Evolutionary conservation across 2,797 vertebrate genomes (phyloP).

Genomic region (Sebastes diaconus): DNA sequence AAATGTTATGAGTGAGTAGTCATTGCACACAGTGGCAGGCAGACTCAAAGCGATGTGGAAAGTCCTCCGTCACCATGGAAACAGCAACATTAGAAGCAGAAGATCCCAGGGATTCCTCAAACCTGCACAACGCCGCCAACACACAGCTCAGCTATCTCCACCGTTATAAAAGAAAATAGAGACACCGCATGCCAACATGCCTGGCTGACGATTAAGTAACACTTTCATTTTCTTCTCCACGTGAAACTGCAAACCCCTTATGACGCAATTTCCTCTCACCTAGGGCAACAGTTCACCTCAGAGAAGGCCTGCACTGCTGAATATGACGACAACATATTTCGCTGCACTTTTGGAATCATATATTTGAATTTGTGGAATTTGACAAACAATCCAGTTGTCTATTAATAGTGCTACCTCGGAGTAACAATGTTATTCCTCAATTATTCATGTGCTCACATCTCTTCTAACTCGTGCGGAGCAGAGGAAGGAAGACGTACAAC

Average conservation of each 20-base stretch:
- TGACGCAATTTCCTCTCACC: slow-evolving; percentile 6
- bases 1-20: slow-evolving; percentile 34
- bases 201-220: slow-evolving; percentile 29
- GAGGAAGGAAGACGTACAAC: not conserved
- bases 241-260: slow-evolving; percentile 4
- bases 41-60: slow-evolving; percentile 55
- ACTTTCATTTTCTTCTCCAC: slow-evolving; percentile 4
- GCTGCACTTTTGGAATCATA: not conserved
- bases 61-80: slow-evolving; percentile 73
- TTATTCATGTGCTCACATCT: not conserved
- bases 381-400: not conserved
- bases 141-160: slow-evolving; percentile 12
- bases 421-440: not conserved
- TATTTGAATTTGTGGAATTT: not conserved
- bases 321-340: not conserved
- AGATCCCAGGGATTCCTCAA: slow-evolving; percentile 75
- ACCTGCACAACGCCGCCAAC: slow-evolving; percentile 38
- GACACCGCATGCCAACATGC: slow-evolving; percentile 18
- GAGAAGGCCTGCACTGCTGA: not conserved
- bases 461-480: not conserved
- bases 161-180: slow-evolving; percentile 5
- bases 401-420: not conserved
- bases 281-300: not conserved
- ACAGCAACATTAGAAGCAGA: slow-evolving; percentile 65
- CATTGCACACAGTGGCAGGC: slow-evolving; percentile 23